These are phyloP conservation scores for Macrotus californicus DNA, from an alignment of 2,113 vertebrate species.

Conservation along the genomic window DNA sequence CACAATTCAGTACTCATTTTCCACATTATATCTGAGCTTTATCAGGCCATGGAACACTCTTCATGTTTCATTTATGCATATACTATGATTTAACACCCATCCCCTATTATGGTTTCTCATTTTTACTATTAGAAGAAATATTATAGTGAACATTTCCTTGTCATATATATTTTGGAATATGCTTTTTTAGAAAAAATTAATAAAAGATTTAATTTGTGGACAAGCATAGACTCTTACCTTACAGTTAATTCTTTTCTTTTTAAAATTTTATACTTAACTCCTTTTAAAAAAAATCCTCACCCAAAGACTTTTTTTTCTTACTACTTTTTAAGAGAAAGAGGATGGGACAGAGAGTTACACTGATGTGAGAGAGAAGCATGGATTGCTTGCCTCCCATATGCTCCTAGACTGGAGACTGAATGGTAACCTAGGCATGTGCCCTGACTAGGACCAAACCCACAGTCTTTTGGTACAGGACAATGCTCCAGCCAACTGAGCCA, in stretches of 20 bases:
- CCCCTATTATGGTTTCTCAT: background rate
- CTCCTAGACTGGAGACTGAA: too few relatives aligned
- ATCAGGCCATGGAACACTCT: background rate
- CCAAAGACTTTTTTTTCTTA: too few relatives aligned
- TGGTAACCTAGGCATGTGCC: too few relatives aligned
- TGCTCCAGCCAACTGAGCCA: too few relatives aligned
- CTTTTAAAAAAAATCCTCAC: too few relatives aligned
- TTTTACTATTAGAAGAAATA: background rate
- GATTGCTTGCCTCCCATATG: too few relatives aligned
- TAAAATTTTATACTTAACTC: background rate
- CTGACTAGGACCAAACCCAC: too few relatives aligned
- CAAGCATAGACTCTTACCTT: background rate
- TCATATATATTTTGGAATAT: background rate
- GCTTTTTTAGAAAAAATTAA: background rate
- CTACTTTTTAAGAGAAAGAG: too few relatives aligned
- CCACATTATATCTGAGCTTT: accelerated
- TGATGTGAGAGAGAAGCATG: too few relatives aligned
- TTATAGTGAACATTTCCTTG: background rate
- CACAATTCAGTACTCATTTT: background rate
- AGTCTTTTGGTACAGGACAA: too few relatives aligned
- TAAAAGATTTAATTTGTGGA: too few relatives aligned
- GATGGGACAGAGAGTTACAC: too few relatives aligned
- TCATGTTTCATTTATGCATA: background rate
- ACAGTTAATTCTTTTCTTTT: background rate
- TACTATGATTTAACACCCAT: accelerated